Percentiles rank a stretch among this genome's conserved stretches.
These are phyloP conservation scores for Hydraecia micacea DNA, from an alignment of 2,888 invertebrate species.

Conservation along the genomic window DNA sequence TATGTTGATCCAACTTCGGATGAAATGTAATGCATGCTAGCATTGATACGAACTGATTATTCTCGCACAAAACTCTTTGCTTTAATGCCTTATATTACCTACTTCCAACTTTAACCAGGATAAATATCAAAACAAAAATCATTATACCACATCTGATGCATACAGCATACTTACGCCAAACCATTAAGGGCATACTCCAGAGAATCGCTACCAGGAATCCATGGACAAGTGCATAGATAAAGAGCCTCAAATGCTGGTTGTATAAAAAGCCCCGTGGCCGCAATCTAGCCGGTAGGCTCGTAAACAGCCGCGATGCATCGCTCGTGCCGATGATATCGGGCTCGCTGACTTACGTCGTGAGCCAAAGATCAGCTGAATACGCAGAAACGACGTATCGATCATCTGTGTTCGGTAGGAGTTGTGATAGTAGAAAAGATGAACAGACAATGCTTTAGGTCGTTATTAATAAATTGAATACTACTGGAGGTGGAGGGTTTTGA, in stretches of 20 bases:
- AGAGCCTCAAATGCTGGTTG: slow-evolving; percentile 47
- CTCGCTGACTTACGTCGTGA: slow-evolving; percentile 76
- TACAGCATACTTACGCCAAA: slow-evolving; percentile 20
- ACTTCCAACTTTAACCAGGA: background rate
- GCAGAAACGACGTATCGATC: slow-evolving; percentile 56
- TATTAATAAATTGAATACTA: slow-evolving; percentile 20
- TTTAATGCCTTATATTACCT: too few species aligned
- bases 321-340: slow-evolving; percentile 84
- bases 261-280: slow-evolving; percentile 60
- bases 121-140: slow-evolving; percentile 28
- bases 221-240: slow-evolving; percentile 60
- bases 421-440: slow-evolving; percentile 30
- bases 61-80: background rate
- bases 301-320: slow-evolving; percentile 82
- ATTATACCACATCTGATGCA: slow-evolving; percentile 23
- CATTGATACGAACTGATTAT: background rate
- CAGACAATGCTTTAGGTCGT: slow-evolving; percentile 20
- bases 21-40: too few species aligned
- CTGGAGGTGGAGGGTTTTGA: slow-evolving; percentile 1
- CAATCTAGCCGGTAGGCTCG: slow-evolving; percentile 73
- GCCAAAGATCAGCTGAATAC: slow-evolving; percentile 60
- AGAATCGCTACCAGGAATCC: slow-evolving; percentile 55
- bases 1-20: too few species aligned
- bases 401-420: slow-evolving; percentile 39
- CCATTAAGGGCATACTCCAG: slow-evolving; percentile 31